Evolutionary conservation across 92 coral and sea anemone species (phyloP).

Genomic region (Chrysogorgia sp.): DNA sequence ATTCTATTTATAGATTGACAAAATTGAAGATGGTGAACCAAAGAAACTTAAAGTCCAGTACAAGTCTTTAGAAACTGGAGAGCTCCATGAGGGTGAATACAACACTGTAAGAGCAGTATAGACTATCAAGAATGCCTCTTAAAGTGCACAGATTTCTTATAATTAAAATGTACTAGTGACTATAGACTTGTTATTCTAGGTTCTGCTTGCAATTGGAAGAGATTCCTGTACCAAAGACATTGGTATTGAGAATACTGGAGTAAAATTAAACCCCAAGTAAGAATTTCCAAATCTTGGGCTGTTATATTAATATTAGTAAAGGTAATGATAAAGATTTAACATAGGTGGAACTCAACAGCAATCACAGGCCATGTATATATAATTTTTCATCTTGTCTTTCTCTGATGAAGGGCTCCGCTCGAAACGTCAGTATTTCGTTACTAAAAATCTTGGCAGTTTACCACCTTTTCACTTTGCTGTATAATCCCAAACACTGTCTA

Average conservation of each 20-base stretch:
- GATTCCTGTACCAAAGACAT: constrained; percentile 89
- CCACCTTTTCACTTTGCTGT: too few species aligned
- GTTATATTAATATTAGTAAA: too few species aligned
- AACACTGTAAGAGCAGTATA: constrained; percentile 77
- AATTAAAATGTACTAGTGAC: background rate
- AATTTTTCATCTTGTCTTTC: too few species aligned
- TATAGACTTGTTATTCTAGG: constrained; percentile 37
- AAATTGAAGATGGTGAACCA: constrained; percentile 90
- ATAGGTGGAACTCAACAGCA: too few species aligned
- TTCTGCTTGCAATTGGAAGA: constrained; percentile 93
- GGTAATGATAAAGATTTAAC: too few species aligned
- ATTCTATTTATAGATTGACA: constrained; percentile 62
- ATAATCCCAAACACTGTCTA: too few species aligned
- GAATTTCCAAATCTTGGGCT: too few species aligned
- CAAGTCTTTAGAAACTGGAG: constrained; percentile 75
- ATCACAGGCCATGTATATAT: too few species aligned
- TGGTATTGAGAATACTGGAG: constrained; percentile 89
- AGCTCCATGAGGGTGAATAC: constrained; percentile 77
- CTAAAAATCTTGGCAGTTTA: too few species aligned
- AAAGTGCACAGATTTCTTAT: background rate
- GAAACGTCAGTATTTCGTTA: too few species aligned
- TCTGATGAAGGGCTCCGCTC: too few species aligned
- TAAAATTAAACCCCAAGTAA: constrained; percentile 83
- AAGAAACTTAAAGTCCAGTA: constrained; percentile 79
- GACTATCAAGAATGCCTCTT: too few species aligned